These are phyloP conservation scores for Leptarthrus brevirostris DNA, from an alignment of 2,888 invertebrate genomes.

Conservation along the genomic window DNA sequence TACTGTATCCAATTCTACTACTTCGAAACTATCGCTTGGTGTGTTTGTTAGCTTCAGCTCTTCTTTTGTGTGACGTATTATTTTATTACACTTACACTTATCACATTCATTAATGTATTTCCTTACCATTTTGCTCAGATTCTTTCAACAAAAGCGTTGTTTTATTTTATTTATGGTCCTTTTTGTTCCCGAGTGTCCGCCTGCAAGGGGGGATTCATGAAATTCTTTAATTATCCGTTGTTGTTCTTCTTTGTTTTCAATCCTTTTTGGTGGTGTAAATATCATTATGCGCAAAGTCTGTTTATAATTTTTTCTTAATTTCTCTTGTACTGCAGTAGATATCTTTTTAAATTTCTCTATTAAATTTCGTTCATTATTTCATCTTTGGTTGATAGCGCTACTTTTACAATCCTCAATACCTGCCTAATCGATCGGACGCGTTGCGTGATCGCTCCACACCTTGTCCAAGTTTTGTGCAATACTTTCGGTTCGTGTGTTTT, in stretches of 20 bases:
- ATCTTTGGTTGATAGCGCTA: too few relatives aligned
- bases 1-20: not conserved
- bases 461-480: too few relatives aligned
- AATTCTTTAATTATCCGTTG: not conserved
- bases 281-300: too few relatives aligned
- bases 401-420: too few relatives aligned
- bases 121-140: conserved; percentile 51
- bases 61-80: conserved; percentile 45
- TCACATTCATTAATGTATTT: conserved; percentile 49
- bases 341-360: too few relatives aligned
- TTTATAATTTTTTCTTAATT: too few relatives aligned
- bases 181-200: conserved; percentile 48
- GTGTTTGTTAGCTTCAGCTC: not conserved
- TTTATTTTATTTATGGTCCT: conserved; percentile 47
- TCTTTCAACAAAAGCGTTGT: conserved; percentile 50
- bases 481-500: too few relatives aligned
- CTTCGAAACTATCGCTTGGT: not conserved
- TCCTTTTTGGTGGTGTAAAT: not conserved
- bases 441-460: too few relatives aligned
- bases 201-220: conserved; percentile 14
- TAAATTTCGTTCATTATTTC: too few relatives aligned
- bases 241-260: not conserved
- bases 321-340: too few relatives aligned
- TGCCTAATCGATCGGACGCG: too few relatives aligned
- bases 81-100: conserved; percentile 50